phyloP scores from a whole-genome alignment of 2,113 vertebrate species.

The Phyllopteryx taeniolatus region DNA sequence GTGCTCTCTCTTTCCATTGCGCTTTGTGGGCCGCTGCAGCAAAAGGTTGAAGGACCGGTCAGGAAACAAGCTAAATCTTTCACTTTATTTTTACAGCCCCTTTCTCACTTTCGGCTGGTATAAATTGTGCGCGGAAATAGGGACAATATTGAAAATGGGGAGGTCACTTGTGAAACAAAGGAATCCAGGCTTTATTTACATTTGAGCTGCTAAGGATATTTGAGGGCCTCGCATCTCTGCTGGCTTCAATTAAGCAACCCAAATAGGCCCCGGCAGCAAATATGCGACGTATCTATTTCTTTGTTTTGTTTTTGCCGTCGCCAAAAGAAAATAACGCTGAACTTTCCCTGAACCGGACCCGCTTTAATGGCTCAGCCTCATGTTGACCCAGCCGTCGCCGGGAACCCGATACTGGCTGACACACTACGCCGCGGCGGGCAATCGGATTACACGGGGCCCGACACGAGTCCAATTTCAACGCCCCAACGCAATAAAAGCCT shows the following conservation, averaged over 20 bases:
- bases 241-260: conserved; percentile 80
- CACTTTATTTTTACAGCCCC: conserved; percentile 11
- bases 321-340: conserved; percentile 96
- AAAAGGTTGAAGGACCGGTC: not conserved
- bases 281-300: conserved; percentile 85
- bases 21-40: not conserved
- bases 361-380: conserved; percentile 89
- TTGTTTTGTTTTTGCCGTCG: conserved; percentile 83
- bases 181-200: conserved; percentile 65
- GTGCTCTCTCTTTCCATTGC: not conserved
- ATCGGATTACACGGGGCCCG: conserved; percentile 89
- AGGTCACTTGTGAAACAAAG: conserved; percentile 60
- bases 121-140: conserved; percentile 18
- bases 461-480: conserved; percentile 85
- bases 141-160: conserved; percentile 38
- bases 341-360: conserved; percentile 99
- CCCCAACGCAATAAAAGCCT: conserved; percentile 82
- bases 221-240: conserved; percentile 72
- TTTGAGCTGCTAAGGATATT: conserved; percentile 73
- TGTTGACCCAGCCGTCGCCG: conserved; percentile 89
- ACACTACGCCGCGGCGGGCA: conserved; percentile 88
- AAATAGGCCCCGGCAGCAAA: conserved; percentile 76
- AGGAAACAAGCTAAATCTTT: not conserved
- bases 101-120: conserved; percentile 3
- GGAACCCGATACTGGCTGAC: conserved; percentile 93